A percentile compares a stretch with the other conserved stretches of the same genome.
These are phyloP conservation scores for Hormaphis cornu DNA, from an alignment of 1,140 invertebrate genomes.

Conservation along the genomic window DNA sequence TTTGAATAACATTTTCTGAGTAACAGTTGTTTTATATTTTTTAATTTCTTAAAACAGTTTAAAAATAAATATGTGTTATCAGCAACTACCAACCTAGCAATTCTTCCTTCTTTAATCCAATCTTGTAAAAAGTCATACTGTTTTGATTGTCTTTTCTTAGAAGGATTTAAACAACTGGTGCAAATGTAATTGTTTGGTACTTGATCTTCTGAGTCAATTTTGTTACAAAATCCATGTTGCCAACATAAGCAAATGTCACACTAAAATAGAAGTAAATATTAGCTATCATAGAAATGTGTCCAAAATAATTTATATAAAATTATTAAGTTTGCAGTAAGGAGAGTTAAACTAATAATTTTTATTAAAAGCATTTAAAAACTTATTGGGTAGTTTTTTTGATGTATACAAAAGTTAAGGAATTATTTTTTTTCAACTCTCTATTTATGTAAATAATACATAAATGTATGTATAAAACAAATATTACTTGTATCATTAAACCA, in stretches of 20 bases:
- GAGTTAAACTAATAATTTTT: no score
- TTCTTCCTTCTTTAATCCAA: constrained; percentile 70
- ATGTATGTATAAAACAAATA: not conserved
- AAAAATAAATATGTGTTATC: not conserved
- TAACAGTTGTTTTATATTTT: no score
- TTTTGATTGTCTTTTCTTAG: constrained; percentile 56
- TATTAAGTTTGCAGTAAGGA: no score
- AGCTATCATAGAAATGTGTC: not conserved
- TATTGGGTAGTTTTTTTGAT: no score
- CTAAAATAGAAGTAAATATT: constrained; percentile 44
- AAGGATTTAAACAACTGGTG: constrained; percentile 71
- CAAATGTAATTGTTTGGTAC: constrained; percentile 87
- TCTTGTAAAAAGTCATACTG: constrained; percentile 76
- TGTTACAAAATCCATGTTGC: constrained; percentile 85
- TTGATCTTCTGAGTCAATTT: constrained; percentile 66
- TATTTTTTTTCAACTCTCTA: no score
- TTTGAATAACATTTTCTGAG: no score
- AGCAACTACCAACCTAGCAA: constrained; percentile 54
- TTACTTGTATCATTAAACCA: constrained; percentile 72
- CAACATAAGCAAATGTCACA: constrained; percentile 89
- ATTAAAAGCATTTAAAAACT: no score
- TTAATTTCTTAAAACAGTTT: not conserved
- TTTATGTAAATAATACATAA: no score
- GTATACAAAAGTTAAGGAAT: no score
- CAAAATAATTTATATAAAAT: no score